phyloP scores from a whole-genome alignment of 1,140 invertebrate genomes.

The Gryon sp. region DNA sequence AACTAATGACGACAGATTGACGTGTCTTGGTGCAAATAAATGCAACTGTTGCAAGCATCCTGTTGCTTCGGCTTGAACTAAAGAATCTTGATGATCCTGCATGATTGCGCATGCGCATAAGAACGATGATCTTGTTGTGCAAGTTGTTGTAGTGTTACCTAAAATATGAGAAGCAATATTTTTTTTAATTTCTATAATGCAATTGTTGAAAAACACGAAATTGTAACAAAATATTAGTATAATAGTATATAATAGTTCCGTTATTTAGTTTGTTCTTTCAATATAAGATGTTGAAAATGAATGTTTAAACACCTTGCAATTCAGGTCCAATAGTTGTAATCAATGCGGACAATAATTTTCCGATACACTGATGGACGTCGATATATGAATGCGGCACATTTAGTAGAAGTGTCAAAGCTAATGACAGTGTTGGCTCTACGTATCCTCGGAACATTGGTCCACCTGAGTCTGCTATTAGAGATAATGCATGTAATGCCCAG shows the following conservation, averaged over 20 bases:
- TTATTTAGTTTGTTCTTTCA: no score
- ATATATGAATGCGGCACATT: constrained; percentile 93
- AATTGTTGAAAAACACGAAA: no score
- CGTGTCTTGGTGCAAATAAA: constrained; percentile 96
- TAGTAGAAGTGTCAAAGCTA: constrained; percentile 93
- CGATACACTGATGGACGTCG: constrained; percentile 97
- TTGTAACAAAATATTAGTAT: no score
- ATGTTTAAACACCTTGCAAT: constrained; percentile 95
- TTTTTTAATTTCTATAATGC: no score
- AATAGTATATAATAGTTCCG: no score
- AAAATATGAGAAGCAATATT: no score
- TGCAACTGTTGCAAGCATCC: constrained; percentile 98
- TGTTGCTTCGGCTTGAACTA: constrained; percentile 97
- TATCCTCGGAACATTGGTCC: constrained; percentile 99
- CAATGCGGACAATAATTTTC: constrained; percentile 94
- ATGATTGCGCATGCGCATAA: constrained; percentile 94
- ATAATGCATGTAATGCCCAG: constrained; percentile 97
- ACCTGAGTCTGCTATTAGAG: constrained; percentile 97
- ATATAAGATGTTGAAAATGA: no score
- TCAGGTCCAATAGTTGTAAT: constrained; percentile 99
- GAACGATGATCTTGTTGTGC: constrained; percentile 88
- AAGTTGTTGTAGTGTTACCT: constrained; percentile 85
- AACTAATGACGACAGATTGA: constrained; percentile 95
- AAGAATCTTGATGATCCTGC: constrained; percentile 92
- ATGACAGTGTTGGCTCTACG: constrained; percentile 94